phyloP scores from a whole-genome alignment of 1,140 invertebrate species.

The Zophobas atratus region DNA sequence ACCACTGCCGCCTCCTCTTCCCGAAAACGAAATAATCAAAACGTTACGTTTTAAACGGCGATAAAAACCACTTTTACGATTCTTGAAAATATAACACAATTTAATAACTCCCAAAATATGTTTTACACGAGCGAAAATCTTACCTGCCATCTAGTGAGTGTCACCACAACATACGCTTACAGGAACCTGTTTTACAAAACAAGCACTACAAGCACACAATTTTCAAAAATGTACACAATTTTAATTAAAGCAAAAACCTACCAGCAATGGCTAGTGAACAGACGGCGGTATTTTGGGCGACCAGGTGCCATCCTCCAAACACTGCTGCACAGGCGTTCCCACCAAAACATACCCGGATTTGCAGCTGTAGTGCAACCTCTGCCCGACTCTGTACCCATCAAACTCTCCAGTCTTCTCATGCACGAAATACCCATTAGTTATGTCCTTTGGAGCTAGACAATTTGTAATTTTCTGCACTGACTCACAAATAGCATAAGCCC shows the following conservation, averaged over 20 bases:
- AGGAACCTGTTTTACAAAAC: conserved; percentile 10
- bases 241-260: conserved; percentile 10
- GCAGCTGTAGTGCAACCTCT: conserved; percentile 67
- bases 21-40: background rate
- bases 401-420: conserved; percentile 55
- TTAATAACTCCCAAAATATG: too few relatives aligned
- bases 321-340: conserved; percentile 64
- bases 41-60: background rate
- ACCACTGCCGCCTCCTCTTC: background rate
- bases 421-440: conserved; percentile 65
- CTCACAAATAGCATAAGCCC: conserved; percentile 60
- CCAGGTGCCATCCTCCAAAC: conserved; percentile 68
- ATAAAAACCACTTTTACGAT: background rate
- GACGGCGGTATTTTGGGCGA: conserved; percentile 65
- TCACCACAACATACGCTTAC: conserved; percentile 9
- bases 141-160: background rate
- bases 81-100: background rate
- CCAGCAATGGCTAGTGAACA: conserved; percentile 57
- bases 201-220: too few relatives aligned
- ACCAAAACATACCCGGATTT: conserved; percentile 66
- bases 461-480: conserved; percentile 48
- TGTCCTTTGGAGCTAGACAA: conserved; percentile 59
- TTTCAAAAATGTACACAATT: background rate
- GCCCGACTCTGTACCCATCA: conserved; percentile 55
- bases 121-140: background rate